Conservation (phyloP, 2,113 vertebrate species). For the Lasiurus borealis region DNA sequence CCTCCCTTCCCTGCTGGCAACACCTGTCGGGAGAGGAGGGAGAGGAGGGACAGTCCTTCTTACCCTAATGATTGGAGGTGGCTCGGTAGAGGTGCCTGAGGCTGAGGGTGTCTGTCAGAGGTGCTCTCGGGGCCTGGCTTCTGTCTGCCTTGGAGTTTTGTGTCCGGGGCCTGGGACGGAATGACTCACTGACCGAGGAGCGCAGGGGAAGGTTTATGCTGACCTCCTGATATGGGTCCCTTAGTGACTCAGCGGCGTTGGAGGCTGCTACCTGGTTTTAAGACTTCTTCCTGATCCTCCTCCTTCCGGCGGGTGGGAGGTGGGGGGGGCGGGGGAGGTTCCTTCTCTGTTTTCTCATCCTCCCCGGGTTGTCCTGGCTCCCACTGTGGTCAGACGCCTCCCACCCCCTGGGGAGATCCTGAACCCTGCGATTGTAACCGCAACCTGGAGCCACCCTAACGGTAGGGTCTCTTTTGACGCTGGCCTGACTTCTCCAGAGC, state of each 20-base stretch:
- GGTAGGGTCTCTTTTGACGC: not conserved
- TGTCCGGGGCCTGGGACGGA: not conserved
- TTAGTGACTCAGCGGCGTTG: not conserved
- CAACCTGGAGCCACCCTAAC: not conserved
- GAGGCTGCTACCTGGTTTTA: not conserved
- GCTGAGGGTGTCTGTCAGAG: not conserved
- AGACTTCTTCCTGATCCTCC: not conserved
- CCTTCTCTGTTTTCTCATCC: conserved; percentile 1
- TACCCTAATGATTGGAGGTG: too few species aligned
- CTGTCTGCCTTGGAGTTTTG: not conserved
- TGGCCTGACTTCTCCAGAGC: not conserved
- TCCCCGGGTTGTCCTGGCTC: not conserved
- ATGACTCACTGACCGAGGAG: not conserved
- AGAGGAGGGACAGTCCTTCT: not conserved
- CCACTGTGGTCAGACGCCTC: not conserved
- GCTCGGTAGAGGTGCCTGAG: not conserved
- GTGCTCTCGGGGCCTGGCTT: not conserved
- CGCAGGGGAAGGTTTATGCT: not conserved
- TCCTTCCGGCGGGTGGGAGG: not conserved
- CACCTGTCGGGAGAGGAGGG: not conserved
- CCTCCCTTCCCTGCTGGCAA: not conserved
- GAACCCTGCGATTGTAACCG: not conserved
- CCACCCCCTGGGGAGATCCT: not conserved
- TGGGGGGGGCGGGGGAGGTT: not conserved
- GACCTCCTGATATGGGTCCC: not conserved